A percentile compares a stretch with the other conserved stretches of the same genome.
Evolutionary conservation across 2,113 vertebrate species (phyloP).

Genomic region (Protomyctophum bolini): DNA sequence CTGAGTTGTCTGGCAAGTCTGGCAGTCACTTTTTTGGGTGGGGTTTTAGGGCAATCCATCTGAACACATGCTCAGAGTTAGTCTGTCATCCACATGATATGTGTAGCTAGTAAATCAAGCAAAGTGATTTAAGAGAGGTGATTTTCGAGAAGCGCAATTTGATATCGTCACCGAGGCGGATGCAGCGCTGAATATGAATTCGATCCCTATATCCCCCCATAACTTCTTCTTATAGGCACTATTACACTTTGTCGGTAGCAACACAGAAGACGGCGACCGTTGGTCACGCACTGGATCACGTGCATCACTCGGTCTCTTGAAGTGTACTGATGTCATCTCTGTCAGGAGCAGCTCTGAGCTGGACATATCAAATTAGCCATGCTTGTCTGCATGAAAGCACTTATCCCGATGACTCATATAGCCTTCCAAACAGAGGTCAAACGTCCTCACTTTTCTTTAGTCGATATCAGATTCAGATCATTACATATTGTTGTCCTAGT

Average conservation of each 20-base stretch:
- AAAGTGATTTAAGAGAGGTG: slow-evolving; percentile 30
- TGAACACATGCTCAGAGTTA: slow-evolving; percentile 9
- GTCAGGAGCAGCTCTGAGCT: slow-evolving; percentile 33
- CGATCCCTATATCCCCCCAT: slow-evolving; percentile 21
- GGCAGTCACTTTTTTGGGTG: slow-evolving; percentile 19
- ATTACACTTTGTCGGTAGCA: slow-evolving; percentile 13
- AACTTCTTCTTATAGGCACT: neutral
- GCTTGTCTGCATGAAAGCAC: slow-evolving; percentile 53
- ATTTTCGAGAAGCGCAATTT: slow-evolving; percentile 20
- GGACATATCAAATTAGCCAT: slow-evolving; percentile 61
- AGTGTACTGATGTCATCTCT: slow-evolving; percentile 55
- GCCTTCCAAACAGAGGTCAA: slow-evolving; percentile 41
- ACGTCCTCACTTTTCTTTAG: slow-evolving; percentile 11
- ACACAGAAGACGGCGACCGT: slow-evolving; percentile 26
- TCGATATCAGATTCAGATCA: slow-evolving; percentile 40
- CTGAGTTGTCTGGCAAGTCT: slow-evolving; percentile 23
- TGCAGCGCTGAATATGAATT: slow-evolving; percentile 13
- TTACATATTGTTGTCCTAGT: no score
- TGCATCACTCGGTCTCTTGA: slow-evolving; percentile 9
- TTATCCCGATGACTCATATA: slow-evolving; percentile 54
- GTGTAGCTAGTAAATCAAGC: slow-evolving; percentile 32
- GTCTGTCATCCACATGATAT: slow-evolving; percentile 33
- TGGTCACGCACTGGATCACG: slow-evolving; percentile 22
- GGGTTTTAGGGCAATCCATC: slow-evolving; percentile 4
- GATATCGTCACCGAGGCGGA: slow-evolving; percentile 4